Base-by-base conservation (phyloP, 2,797 vertebrate species). In the Syncerus caffer region DNA sequence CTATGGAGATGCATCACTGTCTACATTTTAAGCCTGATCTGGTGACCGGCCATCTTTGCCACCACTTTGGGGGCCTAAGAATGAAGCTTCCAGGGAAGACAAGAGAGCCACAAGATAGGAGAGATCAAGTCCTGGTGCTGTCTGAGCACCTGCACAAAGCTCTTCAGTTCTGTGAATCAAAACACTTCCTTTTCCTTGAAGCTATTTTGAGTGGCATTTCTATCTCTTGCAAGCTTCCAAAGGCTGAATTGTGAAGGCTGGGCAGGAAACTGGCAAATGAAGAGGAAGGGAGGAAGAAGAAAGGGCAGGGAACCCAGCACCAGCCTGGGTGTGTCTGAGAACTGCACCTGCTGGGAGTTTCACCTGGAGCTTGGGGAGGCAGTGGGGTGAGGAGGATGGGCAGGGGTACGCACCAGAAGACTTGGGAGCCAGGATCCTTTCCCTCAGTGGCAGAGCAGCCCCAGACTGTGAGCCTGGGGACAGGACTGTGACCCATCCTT, bases 381-480 rank as follows among this genome's bases (percentile, higher is more conserved):
- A 42, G 9, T 14, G 9, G 27, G 2, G 19, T 3, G 5, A 67
- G 47, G 64, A 83, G 13, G 29, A 55, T 4, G 1, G 71, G 29
- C 25, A 21, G 15, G 23, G 25, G 4, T 45, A 3, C 17, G n/a
- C 4, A 11, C 29, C 19, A 25, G 42, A 58, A 71, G 51, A 29
- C 58, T 38, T 76, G 58, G 57, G 57, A 45, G 55, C 42, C 67
- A 8, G 7, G 29, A 50, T 7, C n/a, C 80, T 62, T 31, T 16
- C 4, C 47, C 67, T 53, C 19, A 71, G 92, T 15, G 25, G 67
- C 67, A 17, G 21, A 74, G 34, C 23, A 92, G 13, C 71, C 29
- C 16, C 13, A 71, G 31, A 13, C 14, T 4, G 1, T 21, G 67
- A 4, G 10, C 29, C 8, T 0, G 0, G 80, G 50, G 50, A 55